Evolutionary conservation across 2,888 invertebrate species (phyloP).

Genomic region (Labia minor): DNA sequence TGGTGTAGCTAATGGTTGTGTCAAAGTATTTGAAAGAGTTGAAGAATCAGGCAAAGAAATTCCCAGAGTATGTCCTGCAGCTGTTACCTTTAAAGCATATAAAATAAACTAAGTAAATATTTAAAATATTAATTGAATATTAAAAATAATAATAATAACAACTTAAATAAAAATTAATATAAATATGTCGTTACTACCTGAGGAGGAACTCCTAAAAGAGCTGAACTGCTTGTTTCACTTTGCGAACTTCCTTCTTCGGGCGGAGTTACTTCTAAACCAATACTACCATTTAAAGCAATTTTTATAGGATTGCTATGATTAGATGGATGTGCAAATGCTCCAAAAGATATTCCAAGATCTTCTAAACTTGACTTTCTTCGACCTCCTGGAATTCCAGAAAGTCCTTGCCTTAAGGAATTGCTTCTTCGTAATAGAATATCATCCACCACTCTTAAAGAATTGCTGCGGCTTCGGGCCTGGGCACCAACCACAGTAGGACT

Average conservation of each 20-base stretch:
- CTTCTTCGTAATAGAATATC: slow-evolving; percentile 73
- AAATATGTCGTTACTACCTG: too few relatives aligned
- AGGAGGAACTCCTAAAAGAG: slow-evolving; percentile 29
- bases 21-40: background rate
- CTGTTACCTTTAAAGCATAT: background rate
- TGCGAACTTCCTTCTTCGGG: slow-evolving; percentile 52
- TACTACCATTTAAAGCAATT: slow-evolving; percentile 74
- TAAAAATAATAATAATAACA: too few relatives aligned
- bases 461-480: slow-evolving; percentile 63
- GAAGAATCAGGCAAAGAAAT: background rate
- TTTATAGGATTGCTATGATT: slow-evolving; percentile 67
- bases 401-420: slow-evolving; percentile 72
- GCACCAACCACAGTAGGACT: slow-evolving; percentile 68
- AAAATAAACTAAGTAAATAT: too few relatives aligned
- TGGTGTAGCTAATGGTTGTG: background rate
- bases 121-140: too few relatives aligned
- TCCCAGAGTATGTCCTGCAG: background rate
- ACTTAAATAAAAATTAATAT: background rate
- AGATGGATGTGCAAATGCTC: slow-evolving; percentile 40
- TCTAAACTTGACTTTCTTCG: slow-evolving; percentile 73
- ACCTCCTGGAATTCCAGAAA: slow-evolving; percentile 50
- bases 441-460: slow-evolving; percentile 75
- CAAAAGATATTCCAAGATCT: slow-evolving; percentile 64
- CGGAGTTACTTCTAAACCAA: slow-evolving; percentile 64
- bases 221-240: slow-evolving; percentile 44